Evolutionary conservation across 2,888 invertebrate genomes (phyloP), one percentile per base, ranked within the genome.

Genomic region (Ditylenchus weischeri): DNA sequence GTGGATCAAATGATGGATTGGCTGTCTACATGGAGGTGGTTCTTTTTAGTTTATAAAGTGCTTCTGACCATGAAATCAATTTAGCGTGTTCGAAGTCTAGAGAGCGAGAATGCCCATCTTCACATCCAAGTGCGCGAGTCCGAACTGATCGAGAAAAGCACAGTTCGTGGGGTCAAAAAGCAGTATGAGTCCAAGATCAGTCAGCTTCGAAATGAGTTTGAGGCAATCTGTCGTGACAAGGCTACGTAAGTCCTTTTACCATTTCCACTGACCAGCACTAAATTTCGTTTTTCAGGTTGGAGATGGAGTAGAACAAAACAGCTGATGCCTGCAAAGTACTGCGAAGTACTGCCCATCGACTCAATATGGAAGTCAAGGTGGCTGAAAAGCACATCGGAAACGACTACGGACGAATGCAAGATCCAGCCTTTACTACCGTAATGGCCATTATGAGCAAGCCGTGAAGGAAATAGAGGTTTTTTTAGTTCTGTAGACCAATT

Each of bases 221-320:
- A 96, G 83, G 93, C 93, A 73, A 90, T 91, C 0, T 90, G 94
- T 13, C 89, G 90, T 64, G 94, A 95, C 81, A 91, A 92, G 84
- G 93, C 94, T 0, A 72, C 90, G 90, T 71, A 64, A 62, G 57
- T 50, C 50, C 29, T n/a, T 36, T 1, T 57, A 7, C 15, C 38
- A 38, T 38, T 38, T n/a, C 43, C 43, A 8, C 15, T 43, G 1
- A 43, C 8, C 11, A 8, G 8, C 8, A 43, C 10, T 54, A 7
- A 29, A 10, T 54, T 21, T 7, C n/a, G 57, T 7, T 8, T 68
- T 75, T 64, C 23, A 91, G 90, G 83, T 86, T 94, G 63, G 93
- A 94, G 85, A 91, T 96, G 76, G 94, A 96, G 83, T 88, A 89
- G 51, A 91, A 91, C 84, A 89, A 92, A 72, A 86, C 91, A 64